Conservation (phyloP, 2,113 vertebrate genomes). For the Coryphaenoides rupestris region DNA sequence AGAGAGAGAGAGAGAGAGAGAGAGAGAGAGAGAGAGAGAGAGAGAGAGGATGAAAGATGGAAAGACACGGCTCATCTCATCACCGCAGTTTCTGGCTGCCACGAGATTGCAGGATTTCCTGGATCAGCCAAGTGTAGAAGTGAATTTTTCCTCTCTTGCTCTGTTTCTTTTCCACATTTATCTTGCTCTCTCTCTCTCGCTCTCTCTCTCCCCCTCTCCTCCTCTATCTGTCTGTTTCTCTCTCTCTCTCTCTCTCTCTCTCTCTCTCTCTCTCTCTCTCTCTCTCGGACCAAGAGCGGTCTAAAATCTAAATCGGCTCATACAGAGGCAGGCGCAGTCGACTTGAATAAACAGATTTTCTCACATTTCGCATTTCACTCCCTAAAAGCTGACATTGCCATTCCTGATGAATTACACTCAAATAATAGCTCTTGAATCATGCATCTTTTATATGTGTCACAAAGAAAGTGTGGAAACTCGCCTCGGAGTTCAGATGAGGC, state of each 20-base stretch:
- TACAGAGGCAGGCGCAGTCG: too few relatives aligned
- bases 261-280: constrained; percentile 22
- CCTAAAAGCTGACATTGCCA: too few relatives aligned
- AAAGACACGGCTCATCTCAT: constrained; percentile 68
- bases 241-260: neutral
- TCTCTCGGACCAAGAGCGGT: too few relatives aligned
- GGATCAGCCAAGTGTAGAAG: constrained; percentile 69
- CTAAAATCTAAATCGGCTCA: too few relatives aligned
- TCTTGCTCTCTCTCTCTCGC: neutral
- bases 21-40: constrained; percentile 5
- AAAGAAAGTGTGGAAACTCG: too few relatives aligned
- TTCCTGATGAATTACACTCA: too few relatives aligned
- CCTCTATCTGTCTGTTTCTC: constrained; percentile 23
- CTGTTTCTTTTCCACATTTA: neutral
- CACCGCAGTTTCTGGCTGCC: constrained; percentile 51
- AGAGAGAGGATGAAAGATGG: constrained; percentile 44
- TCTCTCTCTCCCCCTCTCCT: constrained; percentile 19
- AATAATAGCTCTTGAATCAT: too few relatives aligned
- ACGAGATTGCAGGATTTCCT: constrained; percentile 72
- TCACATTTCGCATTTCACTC: too few relatives aligned
- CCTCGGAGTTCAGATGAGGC: too few relatives aligned
- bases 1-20: constrained; percentile 25
- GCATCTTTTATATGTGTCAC: too few relatives aligned
- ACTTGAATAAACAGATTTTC: too few relatives aligned
- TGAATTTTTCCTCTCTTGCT: constrained; percentile 56